phyloP scores from a whole-genome alignment of 2,113 vertebrate species.

The Microtus oregoni region DNA sequence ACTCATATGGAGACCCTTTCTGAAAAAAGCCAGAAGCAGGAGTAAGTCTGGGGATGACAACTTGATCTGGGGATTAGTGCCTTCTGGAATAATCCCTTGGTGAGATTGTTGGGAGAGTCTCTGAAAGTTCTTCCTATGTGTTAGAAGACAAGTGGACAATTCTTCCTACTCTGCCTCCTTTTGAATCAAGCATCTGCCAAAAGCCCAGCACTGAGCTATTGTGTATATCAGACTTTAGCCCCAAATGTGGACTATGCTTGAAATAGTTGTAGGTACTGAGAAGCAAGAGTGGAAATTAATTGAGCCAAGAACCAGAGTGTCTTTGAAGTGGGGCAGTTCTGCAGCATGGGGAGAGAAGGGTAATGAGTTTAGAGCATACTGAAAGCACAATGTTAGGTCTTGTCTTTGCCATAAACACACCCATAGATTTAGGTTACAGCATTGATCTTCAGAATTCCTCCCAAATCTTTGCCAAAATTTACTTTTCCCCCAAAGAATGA shows the following conservation, averaged over 20 bases:
- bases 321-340: not conserved
- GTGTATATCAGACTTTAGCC: not conserved
- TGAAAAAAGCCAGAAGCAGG: not conserved
- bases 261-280: not conserved
- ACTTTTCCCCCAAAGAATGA: not conserved
- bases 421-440: not conserved
- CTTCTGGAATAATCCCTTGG: not conserved
- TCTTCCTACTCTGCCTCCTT: not conserved
- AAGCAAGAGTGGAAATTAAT: not conserved
- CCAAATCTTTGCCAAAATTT: not conserved
- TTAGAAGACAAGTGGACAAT: not conserved
- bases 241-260: not conserved
- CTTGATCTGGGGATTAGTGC: not conserved
- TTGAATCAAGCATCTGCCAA: not conserved
- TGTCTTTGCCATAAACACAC: not conserved
- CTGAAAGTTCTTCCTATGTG: not conserved
- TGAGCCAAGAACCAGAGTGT: not conserved
- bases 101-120: accelerated
- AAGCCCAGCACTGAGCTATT: not conserved
- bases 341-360: not conserved
- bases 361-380: not conserved
- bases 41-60: accelerated
- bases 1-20: not conserved
- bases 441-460: not conserved
- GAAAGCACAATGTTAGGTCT: not conserved